Evolutionary conservation across 2,888 invertebrate genomes (phyloP), one percentile per base, ranked within the genome.

Genomic region (Nowickia ferox): DNA sequence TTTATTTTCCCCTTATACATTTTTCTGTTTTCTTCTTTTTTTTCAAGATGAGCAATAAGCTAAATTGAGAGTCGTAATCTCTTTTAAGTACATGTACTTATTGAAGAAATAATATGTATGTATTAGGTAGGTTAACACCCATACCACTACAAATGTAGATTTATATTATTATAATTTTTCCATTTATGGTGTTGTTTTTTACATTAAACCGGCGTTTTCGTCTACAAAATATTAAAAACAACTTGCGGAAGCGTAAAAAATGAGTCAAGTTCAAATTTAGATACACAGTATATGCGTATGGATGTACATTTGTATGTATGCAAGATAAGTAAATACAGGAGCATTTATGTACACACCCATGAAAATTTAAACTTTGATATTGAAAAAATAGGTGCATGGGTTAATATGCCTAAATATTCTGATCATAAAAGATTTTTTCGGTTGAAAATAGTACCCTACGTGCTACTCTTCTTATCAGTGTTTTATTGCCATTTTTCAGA

Each of bases 221-320:
- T 17, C 1, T 22, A 57, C 22, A 57, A n/a, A 9, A 51, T 17
- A 17, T 65, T 11, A 66, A 65, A 59, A 74, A 51, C 40, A 17
- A 22, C 65, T 71, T 76, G 77, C 84, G 87, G 87, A 87, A 87
- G 71, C 80, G 65, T 69, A 76, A 80, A 84, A 87, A 86, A 86
- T 86, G 85, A 87, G 88, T 88, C 88, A 88, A 88, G 88, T 88
- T 88, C 88, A 88, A 86, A 61, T 17, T 11, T 42, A 6, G 38
- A 30, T 30, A 30, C 2, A 2, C 22, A 22, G n/a, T 2, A 22
- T 2, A 22, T 22, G 1, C 2, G 2, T 22, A 2, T 22, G 22
- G 1, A 22, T 22, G 48, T 48, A 51, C 13, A 53, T 4, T 9
- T 19, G 17, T 19, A 9, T 17, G 9, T 1, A 53, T 53, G n/a